A percentile compares a stretch with the other conserved stretches of the same genome.
Evolutionary conservation across 2,888 invertebrate species (phyloP).

Genomic region (Parascotia fuliginaria): DNA sequence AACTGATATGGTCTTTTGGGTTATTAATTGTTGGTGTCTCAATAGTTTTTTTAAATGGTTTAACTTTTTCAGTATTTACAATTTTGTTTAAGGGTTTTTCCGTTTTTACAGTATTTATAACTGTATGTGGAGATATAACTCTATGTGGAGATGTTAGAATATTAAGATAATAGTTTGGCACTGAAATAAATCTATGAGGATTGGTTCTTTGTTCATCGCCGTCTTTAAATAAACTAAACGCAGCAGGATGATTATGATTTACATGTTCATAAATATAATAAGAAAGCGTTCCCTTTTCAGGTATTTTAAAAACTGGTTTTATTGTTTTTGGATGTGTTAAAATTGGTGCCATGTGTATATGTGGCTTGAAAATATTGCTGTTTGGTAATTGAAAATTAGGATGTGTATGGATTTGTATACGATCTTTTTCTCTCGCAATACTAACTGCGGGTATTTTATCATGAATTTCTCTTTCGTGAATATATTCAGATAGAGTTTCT

Average conservation of each 20-base stretch:
- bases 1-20: not conserved
- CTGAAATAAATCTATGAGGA: not conserved
- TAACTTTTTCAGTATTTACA: too few species aligned
- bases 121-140: too few species aligned
- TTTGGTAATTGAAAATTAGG: not conserved
- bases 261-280: not conserved
- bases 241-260: not conserved
- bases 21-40: not conserved
- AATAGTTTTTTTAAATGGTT: not conserved
- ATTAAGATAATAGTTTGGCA: not conserved
- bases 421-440: not conserved
- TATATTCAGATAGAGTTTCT: not conserved
- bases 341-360: not conserved
- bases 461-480: constrained; percentile 17
- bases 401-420: not conserved
- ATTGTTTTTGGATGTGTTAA: not conserved
- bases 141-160: not conserved
- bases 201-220: not conserved
- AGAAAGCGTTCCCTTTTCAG: not conserved
- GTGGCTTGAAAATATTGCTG: not conserved
- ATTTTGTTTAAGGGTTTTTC: too few species aligned
- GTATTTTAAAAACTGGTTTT: not conserved
- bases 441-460: constrained; percentile 30
- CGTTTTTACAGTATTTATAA: too few species aligned
- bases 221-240: not conserved